A percentile compares a stretch with the other conserved stretches of the same genome.
phyloP scores from a whole-genome alignment of 2,888 invertebrate genomes.

The Meta bourneti region DNA sequence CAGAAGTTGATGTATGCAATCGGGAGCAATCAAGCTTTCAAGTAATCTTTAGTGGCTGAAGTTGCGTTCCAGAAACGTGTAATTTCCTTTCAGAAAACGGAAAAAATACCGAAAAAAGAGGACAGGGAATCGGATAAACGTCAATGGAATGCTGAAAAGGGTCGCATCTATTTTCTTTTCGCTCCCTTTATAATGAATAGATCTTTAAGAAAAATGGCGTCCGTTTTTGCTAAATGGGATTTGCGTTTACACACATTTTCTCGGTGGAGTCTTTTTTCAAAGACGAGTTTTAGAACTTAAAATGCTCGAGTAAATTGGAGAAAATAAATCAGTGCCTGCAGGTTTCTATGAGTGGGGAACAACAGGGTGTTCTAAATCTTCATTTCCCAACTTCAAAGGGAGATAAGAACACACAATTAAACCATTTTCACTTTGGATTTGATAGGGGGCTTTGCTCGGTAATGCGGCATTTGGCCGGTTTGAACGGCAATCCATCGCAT shows the following conservation, averaged over 20 bases:
- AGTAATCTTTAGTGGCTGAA: slow-evolving; percentile 68
- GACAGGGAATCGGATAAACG: slow-evolving; percentile 56
- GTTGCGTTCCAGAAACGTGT: slow-evolving; percentile 63
- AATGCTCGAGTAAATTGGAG: too few species aligned
- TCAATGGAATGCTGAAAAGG: slow-evolving; percentile 61
- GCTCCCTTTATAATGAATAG: slow-evolving; percentile 43
- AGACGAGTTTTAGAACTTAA: too few species aligned
- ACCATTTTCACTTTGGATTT: too few species aligned
- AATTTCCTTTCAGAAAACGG: slow-evolving; percentile 55
- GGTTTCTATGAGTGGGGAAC: too few species aligned
- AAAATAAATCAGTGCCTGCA: too few species aligned
- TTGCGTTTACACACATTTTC: not conserved
- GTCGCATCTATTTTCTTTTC: slow-evolving; percentile 44
- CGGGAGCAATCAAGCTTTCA: slow-evolving; percentile 65
- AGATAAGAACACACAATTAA: too few species aligned
- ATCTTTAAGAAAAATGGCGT: slow-evolving; percentile 25
- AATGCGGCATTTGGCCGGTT: too few species aligned
- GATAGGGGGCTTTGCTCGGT: too few species aligned
- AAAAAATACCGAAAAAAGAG: slow-evolving; percentile 39
- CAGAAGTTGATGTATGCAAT: slow-evolving; percentile 65
- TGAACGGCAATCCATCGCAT: too few species aligned
- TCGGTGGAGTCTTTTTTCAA: not conserved
- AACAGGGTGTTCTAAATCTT: too few species aligned
- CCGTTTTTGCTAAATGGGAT: slow-evolving; percentile 19
- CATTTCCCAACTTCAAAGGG: too few species aligned